Evolutionary conservation across 2,888 invertebrate genomes (phyloP).

Genomic region (Amblyjoppa fuscipennis): DNA sequence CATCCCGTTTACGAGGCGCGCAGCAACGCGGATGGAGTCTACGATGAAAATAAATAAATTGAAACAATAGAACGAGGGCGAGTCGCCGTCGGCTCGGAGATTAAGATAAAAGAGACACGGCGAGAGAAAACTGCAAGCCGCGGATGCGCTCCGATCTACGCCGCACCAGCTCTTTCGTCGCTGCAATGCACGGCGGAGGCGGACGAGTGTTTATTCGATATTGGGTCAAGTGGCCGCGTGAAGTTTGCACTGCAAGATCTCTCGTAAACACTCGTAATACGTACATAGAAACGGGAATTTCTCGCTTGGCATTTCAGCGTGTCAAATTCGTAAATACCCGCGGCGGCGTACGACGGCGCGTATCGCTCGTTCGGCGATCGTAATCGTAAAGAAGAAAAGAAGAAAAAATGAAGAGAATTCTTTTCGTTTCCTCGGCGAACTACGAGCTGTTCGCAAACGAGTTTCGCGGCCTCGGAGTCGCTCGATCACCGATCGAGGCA

Average conservation of each 20-base stretch:
- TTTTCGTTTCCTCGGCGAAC: not conserved
- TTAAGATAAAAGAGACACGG: slow-evolving; percentile 54
- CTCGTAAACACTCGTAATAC: slow-evolving; percentile 73
- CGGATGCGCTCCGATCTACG: slow-evolving; percentile 47
- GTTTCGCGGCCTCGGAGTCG: not conserved
- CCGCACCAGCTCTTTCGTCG: slow-evolving; percentile 6
- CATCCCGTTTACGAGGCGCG: slow-evolving; percentile 18
- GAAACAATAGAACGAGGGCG: not conserved
- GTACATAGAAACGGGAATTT: slow-evolving; percentile 70
- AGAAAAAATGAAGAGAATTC: not conserved
- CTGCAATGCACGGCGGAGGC: not conserved
- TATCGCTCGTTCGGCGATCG: too few species aligned
- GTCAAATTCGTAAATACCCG: not conserved
- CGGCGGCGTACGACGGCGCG: too few species aligned
- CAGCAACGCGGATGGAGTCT: slow-evolving; percentile 2
- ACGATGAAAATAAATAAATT: slow-evolving; percentile 29
- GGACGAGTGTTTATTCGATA: slow-evolving; percentile 47
- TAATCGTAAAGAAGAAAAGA: too few species aligned
- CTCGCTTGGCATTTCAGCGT: not conserved
- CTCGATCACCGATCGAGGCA: not conserved
- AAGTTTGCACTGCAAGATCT: slow-evolving; percentile 69
- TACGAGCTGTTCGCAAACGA: not conserved
- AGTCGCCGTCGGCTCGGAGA: slow-evolving; percentile 5
- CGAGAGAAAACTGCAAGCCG: slow-evolving; percentile 8
- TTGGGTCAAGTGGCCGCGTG: slow-evolving; percentile 67